Evolutionary conservation across 2,113 vertebrate species (phyloP).

Genomic region (Mesembrinibis cayennensis): DNA sequence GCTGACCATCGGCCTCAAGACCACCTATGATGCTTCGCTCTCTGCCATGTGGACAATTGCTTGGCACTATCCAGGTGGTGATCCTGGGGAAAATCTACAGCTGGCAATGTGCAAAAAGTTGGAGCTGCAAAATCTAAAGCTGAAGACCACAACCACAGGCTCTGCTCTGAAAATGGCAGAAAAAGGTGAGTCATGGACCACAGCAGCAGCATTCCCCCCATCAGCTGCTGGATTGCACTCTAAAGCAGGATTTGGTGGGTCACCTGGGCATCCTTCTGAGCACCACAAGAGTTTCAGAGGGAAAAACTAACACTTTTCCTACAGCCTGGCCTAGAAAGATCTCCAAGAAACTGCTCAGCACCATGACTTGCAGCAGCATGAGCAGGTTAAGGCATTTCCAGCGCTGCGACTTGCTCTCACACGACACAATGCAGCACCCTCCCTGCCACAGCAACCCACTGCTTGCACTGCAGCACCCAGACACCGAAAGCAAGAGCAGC

Average conservation of each 20-base stretch:
- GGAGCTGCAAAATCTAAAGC: neutral
- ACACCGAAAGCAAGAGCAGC: neutral
- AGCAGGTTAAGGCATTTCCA: neutral
- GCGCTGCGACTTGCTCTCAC: accelerated
- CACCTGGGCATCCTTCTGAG: neutral
- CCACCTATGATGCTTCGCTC: neutral
- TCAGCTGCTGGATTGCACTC: neutral
- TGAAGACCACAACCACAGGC: neutral
- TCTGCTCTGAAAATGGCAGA: neutral
- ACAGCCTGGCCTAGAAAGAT: neutral
- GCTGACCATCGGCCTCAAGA: neutral
- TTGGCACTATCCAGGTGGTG: neutral
- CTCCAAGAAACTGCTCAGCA: neutral
- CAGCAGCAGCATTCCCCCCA: neutral
- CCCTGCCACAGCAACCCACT: accelerated
- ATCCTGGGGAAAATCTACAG: neutral
- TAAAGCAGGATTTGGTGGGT: neutral
- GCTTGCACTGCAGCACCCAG: neutral
- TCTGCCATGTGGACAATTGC: neutral
- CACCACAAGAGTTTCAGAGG: neutral
- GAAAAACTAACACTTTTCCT: neutral
- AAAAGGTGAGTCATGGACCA: neutral
- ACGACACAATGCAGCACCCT: neutral
- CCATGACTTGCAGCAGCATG: neutral
- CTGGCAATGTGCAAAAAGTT: neutral